phyloP scores from a whole-genome alignment of 2,113 vertebrate species.

The Kobus ellipsiprymnus region DNA sequence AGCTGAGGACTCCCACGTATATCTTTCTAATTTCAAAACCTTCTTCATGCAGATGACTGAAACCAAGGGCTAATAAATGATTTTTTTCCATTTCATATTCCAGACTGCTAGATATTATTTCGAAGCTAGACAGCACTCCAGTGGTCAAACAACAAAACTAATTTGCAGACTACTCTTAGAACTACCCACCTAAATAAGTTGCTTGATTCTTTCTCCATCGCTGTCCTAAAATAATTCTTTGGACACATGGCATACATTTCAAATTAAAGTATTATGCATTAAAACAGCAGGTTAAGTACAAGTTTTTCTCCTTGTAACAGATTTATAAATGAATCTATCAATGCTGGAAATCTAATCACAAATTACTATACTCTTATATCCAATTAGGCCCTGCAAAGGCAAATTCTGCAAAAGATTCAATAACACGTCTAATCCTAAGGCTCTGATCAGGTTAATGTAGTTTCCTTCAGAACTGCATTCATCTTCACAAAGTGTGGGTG shows the following conservation, averaged over 20 bases:
- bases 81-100: background rate
- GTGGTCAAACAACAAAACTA: slow-evolving; percentile 43
- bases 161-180: background rate
- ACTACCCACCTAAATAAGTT: background rate
- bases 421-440: background rate
- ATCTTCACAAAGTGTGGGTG: background rate
- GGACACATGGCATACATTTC: background rate
- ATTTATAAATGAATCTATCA: slow-evolving; percentile 1
- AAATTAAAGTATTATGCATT: slow-evolving; percentile 8
- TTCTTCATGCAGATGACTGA: background rate
- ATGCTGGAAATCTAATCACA: background rate
- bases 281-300: slow-evolving; percentile 23
- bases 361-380: background rate
- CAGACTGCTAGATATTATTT: background rate
- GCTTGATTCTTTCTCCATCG: background rate
- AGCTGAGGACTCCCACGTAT: background rate
- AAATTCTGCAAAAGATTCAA: background rate
- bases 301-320: background rate
- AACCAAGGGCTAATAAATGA: background rate
- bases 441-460: background rate
- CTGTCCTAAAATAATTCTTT: background rate
- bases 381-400: background rate
- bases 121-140: background rate
- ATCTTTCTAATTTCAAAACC: slow-evolving; percentile 3
- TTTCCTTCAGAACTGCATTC: background rate